Conservation (phyloP, 2,797 vertebrate genomes). For the Myotis daubentonii region DNA sequence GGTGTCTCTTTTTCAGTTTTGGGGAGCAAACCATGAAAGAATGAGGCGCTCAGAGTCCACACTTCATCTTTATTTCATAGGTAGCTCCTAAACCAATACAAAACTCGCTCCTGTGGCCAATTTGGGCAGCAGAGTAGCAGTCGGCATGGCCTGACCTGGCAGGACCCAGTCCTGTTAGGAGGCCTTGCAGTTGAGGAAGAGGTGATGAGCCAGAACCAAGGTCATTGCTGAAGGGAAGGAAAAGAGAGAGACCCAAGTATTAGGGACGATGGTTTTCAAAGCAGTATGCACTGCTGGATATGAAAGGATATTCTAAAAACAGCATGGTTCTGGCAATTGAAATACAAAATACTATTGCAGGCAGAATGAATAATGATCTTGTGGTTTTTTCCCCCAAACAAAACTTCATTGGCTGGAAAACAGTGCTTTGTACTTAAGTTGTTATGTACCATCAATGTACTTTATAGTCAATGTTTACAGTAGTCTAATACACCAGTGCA, state of each 20-base stretch:
- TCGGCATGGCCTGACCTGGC: rapidly evolving
- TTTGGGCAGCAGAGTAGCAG: neutral
- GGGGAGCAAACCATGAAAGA: neutral
- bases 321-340: neutral
- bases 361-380: slow-evolving; percentile 9
- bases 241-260: neutral
- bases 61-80: neutral
- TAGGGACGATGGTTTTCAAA: neutral
- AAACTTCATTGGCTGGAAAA: rapidly evolving
- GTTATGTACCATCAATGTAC: neutral
- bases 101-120: neutral
- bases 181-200: neutral
- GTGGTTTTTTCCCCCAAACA: neutral
- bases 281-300: neutral
- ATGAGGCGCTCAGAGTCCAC: neutral
- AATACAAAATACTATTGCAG: neutral
- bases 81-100: neutral
- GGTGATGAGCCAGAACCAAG: too few species aligned
- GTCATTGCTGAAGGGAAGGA: neutral
- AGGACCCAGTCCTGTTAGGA: rapidly evolving
- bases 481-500: rapidly evolving
- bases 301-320: neutral
- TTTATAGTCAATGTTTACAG: neutral
- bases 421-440: neutral
- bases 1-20: neutral